Evolutionary conservation across 2,113 vertebrate species (phyloP).

Genomic region (Ibidorhyncha struthersii): DNA sequence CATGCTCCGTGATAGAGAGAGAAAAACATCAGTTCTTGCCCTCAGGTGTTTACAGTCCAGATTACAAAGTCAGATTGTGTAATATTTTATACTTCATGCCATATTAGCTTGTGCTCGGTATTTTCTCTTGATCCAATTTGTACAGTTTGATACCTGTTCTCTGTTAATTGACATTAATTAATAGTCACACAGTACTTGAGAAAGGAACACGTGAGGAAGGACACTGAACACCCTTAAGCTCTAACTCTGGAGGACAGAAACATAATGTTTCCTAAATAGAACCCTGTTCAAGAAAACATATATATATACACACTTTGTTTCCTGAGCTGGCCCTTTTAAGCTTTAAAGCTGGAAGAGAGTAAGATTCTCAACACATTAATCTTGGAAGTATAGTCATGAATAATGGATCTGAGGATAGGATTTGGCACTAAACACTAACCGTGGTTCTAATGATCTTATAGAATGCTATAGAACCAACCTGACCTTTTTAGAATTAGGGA

Average conservation of each 20-base stretch:
- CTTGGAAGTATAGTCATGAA: neutral
- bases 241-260: neutral
- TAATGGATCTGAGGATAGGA: neutral
- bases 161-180: neutral
- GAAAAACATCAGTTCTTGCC: neutral
- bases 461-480: neutral
- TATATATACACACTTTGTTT: neutral
- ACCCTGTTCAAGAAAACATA: neutral
- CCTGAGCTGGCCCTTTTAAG: neutral
- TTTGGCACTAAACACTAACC: neutral
- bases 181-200: neutral
- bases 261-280: neutral
- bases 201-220: neutral
- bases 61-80: neutral
- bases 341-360: neutral
- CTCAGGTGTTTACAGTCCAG: neutral
- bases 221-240: neutral
- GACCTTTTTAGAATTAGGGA: neutral
- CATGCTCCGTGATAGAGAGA: neutral
- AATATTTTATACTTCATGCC: neutral
- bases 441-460: neutral
- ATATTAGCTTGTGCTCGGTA: neutral
- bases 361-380: neutral
- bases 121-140: neutral
- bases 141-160: neutral